Evolutionary conservation across 2,797 vertebrate genomes (phyloP).

Genomic region (Typhlichthys eigenmanni): DNA sequence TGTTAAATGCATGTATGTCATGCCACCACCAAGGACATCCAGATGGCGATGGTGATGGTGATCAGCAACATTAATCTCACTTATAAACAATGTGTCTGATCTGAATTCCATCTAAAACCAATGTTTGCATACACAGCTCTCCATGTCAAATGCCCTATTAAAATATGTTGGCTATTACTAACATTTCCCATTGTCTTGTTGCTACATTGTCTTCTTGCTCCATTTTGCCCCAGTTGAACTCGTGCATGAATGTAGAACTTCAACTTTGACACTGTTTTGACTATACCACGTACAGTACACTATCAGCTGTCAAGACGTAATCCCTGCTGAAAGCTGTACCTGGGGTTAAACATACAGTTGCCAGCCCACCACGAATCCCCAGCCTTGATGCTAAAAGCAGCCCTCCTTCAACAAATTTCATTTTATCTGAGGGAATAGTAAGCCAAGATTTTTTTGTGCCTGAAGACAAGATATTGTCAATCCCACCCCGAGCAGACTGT

Average conservation of each 20-base stretch:
- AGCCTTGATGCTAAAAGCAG: conserved; percentile 45
- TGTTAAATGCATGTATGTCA: too few relatives aligned
- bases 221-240: conserved; percentile 1
- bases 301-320: conserved; percentile 47
- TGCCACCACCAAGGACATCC: not conserved
- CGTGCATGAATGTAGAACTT: not conserved
- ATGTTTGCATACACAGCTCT: not conserved
- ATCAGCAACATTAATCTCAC: too few relatives aligned
- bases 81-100: conserved; percentile 3
- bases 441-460: conserved; percentile 52
- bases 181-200: not conserved
- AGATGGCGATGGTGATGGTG: not conserved
- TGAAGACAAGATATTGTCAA: conserved; percentile 65
- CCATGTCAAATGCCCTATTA: conserved; percentile 7
- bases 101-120: not conserved
- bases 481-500: conserved; percentile 49
- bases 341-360: conserved; percentile 31
- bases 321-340: conserved; percentile 47
- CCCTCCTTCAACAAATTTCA: conserved; percentile 47
- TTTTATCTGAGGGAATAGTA: conserved; percentile 63
- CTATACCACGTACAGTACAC: conserved; percentile 22
- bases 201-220: conserved; percentile 2
- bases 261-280: conserved; percentile 2
- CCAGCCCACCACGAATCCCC: conserved; percentile 32
- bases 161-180: not conserved